phyloP scores from a whole-genome alignment of 2,113 vertebrate genomes.

The Cyprinodon tularosa region DNA sequence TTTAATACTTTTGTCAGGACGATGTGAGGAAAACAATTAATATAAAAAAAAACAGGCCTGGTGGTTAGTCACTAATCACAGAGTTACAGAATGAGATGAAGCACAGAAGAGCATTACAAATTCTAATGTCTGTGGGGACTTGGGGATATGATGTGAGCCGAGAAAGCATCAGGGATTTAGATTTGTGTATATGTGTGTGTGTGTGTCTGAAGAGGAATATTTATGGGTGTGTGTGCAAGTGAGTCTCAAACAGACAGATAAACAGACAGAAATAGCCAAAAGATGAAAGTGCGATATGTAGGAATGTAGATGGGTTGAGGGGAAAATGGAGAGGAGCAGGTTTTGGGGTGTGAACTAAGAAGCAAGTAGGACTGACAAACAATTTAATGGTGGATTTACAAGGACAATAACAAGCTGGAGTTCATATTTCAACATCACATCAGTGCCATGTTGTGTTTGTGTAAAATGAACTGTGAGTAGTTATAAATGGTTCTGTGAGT shows the following conservation, averaged over 20 bases:
- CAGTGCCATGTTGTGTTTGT: conserved; percentile 52
- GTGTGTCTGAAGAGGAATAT: conserved; percentile 44
- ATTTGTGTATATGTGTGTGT: conserved; percentile 23
- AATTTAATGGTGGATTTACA: conserved; percentile 60
- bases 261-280: conserved; percentile 62
- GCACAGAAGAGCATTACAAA: conserved; percentile 29
- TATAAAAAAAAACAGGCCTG: conserved; percentile 21
- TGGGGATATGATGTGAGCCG: conserved; percentile 49
- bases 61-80: conserved; percentile 29
- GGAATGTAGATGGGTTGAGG: conserved; percentile 19
- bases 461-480: conserved; percentile 58
- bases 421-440: conserved; percentile 63
- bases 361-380: conserved; percentile 43
- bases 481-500: conserved; percentile 51
- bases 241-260: conserved; percentile 53
- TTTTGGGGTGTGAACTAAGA: conserved; percentile 45
- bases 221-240: conserved; percentile 35
- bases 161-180: conserved; percentile 40
- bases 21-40: conserved; percentile 39
- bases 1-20: background rate
- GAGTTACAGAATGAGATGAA: conserved; percentile 41
- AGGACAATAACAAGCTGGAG: conserved; percentile 47
- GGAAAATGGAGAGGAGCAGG: conserved; percentile 20
- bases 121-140: conserved; percentile 40
- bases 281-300: conserved; percentile 48